Base-by-base conservation (phyloP, 2,888 invertebrate genomes). In the Podotricha telesiphe region DNA sequence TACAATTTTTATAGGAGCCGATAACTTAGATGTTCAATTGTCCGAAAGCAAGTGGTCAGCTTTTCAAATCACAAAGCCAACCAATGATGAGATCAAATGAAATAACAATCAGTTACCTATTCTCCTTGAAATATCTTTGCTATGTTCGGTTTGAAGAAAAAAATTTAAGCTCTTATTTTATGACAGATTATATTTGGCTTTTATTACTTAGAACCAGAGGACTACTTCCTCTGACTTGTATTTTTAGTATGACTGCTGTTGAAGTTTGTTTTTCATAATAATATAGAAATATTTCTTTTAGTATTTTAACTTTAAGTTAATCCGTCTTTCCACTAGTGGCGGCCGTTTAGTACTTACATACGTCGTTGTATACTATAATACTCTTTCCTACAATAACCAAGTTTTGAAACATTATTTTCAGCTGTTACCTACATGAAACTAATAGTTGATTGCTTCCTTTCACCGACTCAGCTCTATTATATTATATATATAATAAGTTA, bases 21-120 rank as follows among this genome's bases (percentile, higher is more conserved):
- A 85, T 88, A 86, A 80, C 82, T 89, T 86, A 81, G 79, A 78
- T 71, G 84, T 82, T 84, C 87, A 89, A 89, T 90, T 87, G 89
- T 83, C 82, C 77, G 88, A 86, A 88, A 90, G 81, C 81, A 85
- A 87, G 82, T 79, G 80, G 80, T 83, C 74, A 77, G 78, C 78
- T 82, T 66, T 70, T 70, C 58, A 70, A 70, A 70, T 81, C 78
- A 75, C 77, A 77, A 79, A 79, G 80, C 72, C 68, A 68, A 71
- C 67, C 74, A 72, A 73, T 73, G 67, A 74, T 73, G 68, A 64
- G 73, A 76, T 71, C 65, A 70, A 70, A 72, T 71, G 72, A 70
- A 69, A 76, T 77, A 75, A 78, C 75, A 70, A 76, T 75, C 67
- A 76, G 75, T 78, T 77, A 75, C 76, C 48, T 37, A 73, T 74